These are phyloP conservation scores for Cirrhinus molitorella DNA, from an alignment of 2,797 vertebrate species.

Conservation along the genomic window DNA sequence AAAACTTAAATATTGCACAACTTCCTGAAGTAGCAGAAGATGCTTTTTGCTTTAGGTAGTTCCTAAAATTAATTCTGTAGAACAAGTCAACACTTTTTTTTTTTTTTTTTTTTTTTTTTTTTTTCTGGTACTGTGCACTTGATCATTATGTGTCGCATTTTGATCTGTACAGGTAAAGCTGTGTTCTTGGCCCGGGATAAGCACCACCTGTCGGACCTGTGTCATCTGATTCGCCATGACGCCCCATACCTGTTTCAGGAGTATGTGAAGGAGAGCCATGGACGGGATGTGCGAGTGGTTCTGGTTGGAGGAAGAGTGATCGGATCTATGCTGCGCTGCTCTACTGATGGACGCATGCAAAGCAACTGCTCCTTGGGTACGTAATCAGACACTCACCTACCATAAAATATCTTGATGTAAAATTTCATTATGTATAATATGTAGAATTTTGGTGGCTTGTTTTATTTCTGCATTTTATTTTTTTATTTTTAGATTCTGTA, in stretches of 20 bases:
- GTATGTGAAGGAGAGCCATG: constrained; percentile 92
- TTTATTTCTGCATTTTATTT: too few species aligned
- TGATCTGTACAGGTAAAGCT: constrained; percentile 83
- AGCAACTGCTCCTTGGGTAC: constrained; percentile 92
- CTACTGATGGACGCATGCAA: constrained; percentile 93
- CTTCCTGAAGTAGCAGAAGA: neutral
- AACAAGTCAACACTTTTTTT: neutral
- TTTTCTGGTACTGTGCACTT: too few species aligned
- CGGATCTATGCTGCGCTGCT: constrained; percentile 91
- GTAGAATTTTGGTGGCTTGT: too few species aligned
- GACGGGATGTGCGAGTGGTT: constrained; percentile 89
- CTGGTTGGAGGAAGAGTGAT: constrained; percentile 89
- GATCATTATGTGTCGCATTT: neutral
- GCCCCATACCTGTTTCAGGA: constrained; percentile 93
- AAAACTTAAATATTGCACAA: neutral
- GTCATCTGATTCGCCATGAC: constrained; percentile 90
- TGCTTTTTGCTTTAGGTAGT: neutral
- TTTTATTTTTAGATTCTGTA: too few species aligned
- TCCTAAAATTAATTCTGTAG: neutral
- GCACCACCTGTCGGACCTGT: constrained; percentile 89
- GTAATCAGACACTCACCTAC: neutral
- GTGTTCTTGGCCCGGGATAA: constrained; percentile 92
- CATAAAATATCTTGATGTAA: too few species aligned
- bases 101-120: too few species aligned
- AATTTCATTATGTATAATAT: too few species aligned